phyloP scores from a whole-genome alignment of 2,797 vertebrate species.

The Rhyacichthys aspro region DNA sequence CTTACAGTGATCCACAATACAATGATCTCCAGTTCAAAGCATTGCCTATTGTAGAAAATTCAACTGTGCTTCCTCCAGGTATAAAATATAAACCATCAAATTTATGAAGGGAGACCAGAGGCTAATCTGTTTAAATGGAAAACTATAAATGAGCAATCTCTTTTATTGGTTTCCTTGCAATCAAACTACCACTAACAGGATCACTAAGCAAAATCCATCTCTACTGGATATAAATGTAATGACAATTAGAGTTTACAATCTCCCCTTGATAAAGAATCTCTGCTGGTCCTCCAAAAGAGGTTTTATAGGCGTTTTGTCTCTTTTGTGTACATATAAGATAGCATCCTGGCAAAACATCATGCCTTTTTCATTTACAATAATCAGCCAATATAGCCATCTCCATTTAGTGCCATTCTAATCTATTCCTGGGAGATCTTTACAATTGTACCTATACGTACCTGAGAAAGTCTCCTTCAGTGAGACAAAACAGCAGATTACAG shows the following conservation, averaged over 20 bases:
- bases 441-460: conserved; percentile 25
- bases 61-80: neutral
- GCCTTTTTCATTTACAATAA: neutral
- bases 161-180: conserved; percentile 1
- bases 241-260: too few species aligned
- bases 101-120: neutral
- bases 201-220: neutral
- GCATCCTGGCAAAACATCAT: neutral
- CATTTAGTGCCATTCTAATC: conserved; percentile 33
- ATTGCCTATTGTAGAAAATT: neutral
- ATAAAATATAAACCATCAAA: neutral
- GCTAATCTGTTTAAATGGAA: neutral
- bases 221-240: neutral
- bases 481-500: conserved; percentile 81
- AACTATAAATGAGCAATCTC: neutral
- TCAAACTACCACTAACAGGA: neutral
- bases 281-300: too few species aligned
- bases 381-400: neutral
- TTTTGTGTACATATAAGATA: neutral
- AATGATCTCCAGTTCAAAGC: neutral
- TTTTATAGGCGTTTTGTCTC: too few species aligned
- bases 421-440: conserved; percentile 37
- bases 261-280: too few species aligned
- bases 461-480: conserved; percentile 67
- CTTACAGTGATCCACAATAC: too few species aligned